Base-by-base conservation (phyloP, 2,113 vertebrate genomes). In the Anolis carolinensis region DNA sequence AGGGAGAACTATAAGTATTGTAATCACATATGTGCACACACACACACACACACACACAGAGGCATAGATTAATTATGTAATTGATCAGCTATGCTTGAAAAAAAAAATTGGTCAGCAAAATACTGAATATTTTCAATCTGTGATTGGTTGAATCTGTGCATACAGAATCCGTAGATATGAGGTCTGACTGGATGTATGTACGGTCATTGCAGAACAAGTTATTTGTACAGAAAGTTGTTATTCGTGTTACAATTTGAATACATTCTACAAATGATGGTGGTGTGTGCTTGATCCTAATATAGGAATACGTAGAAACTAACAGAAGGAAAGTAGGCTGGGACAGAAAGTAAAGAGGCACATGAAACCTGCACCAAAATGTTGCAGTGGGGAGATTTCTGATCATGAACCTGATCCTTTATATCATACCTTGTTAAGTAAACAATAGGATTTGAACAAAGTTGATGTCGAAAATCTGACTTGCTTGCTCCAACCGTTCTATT, bases 401-500 rank as follows among this genome's bases (percentile, higher is more conserved):
- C 18, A 52, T n/a, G 21, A 34, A 48, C 36, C 27, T n/a, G 8
- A 25, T 59, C 16, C 10, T 34, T 81, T 27, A 18, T 55, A 14
- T 32, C 8, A 52, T 82, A 52, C n/a, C 27, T 23, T 44, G 27
- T 3, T 34, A 83, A 65, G 73, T 36, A 67, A 36, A 6, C 1
- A 62, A 20, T 30, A 63, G 6, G 4, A 62, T 21, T 50, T 39
- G 75, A 32, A 1, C 14, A 39, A 79, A 79, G 32, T 25, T n/a
- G 10, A 7, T 8, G 18, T 25, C 25, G 11, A 25, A 39, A n/a
- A 65, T 36, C 18, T 13, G 16, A 14, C 13, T 59, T 59, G 55
- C 55, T 59, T 76, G 25, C 73, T 0, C 0, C 20, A 21, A 50
- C 2, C 13, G 0, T 0, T 27, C 48, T 34, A 0, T 0, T 10